A percentile compares a stretch with the other conserved stretches of the same genome.
phyloP scores from a whole-genome alignment of 2,113 vertebrate genomes.

The Osmerus mordax region DNA sequence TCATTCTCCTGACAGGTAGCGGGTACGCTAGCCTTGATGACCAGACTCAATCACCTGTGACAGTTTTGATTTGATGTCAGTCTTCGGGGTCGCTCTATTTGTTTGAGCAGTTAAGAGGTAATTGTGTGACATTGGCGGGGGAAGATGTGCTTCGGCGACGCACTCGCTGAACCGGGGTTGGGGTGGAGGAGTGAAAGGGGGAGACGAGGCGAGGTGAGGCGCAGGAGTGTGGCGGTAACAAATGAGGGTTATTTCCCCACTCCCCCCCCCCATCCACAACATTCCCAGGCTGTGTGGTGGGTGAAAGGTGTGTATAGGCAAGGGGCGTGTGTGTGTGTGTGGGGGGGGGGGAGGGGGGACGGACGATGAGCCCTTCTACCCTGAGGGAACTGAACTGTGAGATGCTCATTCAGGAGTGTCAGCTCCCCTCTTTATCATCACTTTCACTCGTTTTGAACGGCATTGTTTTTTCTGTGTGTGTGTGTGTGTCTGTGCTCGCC shows the following conservation, averaged over 20 bases:
- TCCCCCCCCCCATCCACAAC: constrained; percentile 15
- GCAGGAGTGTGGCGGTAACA: constrained; percentile 76
- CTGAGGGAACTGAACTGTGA: constrained; percentile 63
- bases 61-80: constrained; percentile 99
- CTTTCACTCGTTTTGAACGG: constrained; percentile 28
- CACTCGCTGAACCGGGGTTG: constrained; percentile 68
- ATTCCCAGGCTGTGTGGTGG: constrained; percentile 51
- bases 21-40: constrained; percentile 81
- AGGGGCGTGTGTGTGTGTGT: constrained; percentile 7
- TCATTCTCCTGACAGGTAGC: constrained; percentile 75
- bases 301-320: not conserved
- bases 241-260: constrained; percentile 75
- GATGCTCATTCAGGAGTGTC: constrained; percentile 60
- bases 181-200: constrained; percentile 53
- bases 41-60: constrained; percentile 99
- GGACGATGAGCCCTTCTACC: constrained; percentile 63
- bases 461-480: constrained; percentile 40
- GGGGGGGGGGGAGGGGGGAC: constrained; percentile 37
- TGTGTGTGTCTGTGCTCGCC: not conserved
- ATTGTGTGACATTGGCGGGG: constrained; percentile 97
- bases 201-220: constrained; percentile 61
- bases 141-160: constrained; percentile 73
- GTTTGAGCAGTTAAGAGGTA: constrained; percentile 99
- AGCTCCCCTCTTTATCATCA: constrained; percentile 32
- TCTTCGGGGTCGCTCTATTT: constrained; percentile 91